Evolutionary conservation across 1,140 invertebrate species (phyloP).

Genomic region (Hylaeus anthracinus): DNA sequence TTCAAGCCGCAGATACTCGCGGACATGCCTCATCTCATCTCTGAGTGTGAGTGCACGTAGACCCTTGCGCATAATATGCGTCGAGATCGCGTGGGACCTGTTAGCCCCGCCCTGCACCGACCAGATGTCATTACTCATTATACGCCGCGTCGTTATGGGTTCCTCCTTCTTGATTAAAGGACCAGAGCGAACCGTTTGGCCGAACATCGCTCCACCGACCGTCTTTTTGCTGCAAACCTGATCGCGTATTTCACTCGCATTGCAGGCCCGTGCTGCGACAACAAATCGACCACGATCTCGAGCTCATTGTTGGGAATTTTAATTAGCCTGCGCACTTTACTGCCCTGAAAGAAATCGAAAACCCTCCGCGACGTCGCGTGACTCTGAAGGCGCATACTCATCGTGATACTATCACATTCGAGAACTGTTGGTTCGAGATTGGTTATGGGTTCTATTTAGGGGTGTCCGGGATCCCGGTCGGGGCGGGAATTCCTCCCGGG

Average conservation of each 20-base stretch:
- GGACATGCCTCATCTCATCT: background rate
- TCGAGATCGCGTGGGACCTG: conserved; percentile 63
- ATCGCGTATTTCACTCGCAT: background rate
- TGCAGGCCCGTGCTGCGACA: conserved; percentile 1
- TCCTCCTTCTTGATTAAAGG: conserved; percentile 62
- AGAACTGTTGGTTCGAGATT: too few species aligned
- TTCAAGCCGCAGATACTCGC: conserved; percentile 27
- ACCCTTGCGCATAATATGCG: conserved; percentile 14
- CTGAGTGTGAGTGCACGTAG: conserved; percentile 25
- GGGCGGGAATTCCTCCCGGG: too few species aligned
- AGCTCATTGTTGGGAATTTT: conserved; percentile 30
- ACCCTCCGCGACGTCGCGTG: too few species aligned
- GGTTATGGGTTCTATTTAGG: too few species aligned
- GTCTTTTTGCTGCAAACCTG: conserved; percentile 3
- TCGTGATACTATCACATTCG: too few species aligned
- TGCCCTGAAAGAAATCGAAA: background rate
- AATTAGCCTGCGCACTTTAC: background rate
- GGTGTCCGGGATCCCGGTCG: too few species aligned
- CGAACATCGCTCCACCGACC: background rate
- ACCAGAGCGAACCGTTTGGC: conserved; percentile 31
- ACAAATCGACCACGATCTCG: conserved; percentile 11
- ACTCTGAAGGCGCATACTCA: too few species aligned
- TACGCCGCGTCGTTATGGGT: conserved; percentile 42
- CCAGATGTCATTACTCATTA: conserved; percentile 71
- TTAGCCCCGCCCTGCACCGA: conserved; percentile 55